These are phyloP conservation scores for Hermaeophaga mercurialis DNA, from an alignment of 2,888 invertebrate genomes.

Conservation along the genomic window DNA sequence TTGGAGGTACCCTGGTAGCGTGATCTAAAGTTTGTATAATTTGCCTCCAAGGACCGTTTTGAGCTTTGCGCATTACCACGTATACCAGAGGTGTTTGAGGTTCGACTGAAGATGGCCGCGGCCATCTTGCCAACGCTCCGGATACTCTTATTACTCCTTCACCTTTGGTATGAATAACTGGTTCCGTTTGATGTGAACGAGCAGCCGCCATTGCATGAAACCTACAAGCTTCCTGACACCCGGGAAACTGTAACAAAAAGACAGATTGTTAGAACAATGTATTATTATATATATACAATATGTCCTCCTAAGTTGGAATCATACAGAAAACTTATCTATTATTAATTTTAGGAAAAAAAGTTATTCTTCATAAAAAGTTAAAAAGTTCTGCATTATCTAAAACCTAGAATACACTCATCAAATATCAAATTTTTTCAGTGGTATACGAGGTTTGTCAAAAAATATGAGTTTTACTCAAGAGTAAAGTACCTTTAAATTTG, in stretches of 20 bases:
- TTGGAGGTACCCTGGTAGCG: slow-evolving; percentile 68
- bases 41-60: slow-evolving; percentile 69
- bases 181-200: slow-evolving; percentile 67
- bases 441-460: too few relatives aligned
- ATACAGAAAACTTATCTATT: too few relatives aligned
- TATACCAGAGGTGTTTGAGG: slow-evolving; percentile 68
- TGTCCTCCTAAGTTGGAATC: too few relatives aligned
- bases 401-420: too few relatives aligned
- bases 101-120: slow-evolving; percentile 64
- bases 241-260: slow-evolving; percentile 66
- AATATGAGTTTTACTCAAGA: too few relatives aligned
- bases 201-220: slow-evolving; percentile 69
- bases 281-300: too few relatives aligned
- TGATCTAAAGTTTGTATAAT: slow-evolving; percentile 70
- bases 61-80: slow-evolving; percentile 71
- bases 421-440: too few relatives aligned
- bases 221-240: slow-evolving; percentile 73
- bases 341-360: too few relatives aligned
- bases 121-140: slow-evolving; percentile 69
- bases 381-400: too few relatives aligned
- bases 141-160: slow-evolving; percentile 70
- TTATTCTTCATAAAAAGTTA: too few relatives aligned
- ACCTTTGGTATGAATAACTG: slow-evolving; percentile 72
- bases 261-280: slow-evolving; percentile 3
- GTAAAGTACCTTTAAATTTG: too few relatives aligned